Evolutionary conservation across 2,797 vertebrate species (phyloP).

Genomic region (Manis javanica): DNA sequence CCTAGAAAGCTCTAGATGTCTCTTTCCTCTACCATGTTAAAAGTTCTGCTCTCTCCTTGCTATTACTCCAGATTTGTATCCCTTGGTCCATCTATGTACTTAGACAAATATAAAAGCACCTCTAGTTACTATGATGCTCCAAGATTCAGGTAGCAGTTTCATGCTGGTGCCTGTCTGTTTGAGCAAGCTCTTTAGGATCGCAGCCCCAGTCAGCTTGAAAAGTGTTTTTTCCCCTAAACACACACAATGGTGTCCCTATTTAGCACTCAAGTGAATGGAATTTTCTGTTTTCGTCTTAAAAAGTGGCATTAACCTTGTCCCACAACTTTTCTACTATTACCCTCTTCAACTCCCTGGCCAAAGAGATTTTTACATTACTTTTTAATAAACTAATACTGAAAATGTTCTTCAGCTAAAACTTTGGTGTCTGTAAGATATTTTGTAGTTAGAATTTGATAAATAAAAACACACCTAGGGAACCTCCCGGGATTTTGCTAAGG

Average conservation of each 20-base stretch:
- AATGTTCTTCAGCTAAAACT: slow-evolving; percentile 14
- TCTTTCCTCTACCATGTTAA: neutral
- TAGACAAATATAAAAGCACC: neutral
- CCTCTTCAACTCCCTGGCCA: neutral
- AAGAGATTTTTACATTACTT: neutral
- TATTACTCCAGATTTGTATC: neutral
- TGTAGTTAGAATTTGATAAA: neutral
- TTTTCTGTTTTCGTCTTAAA: neutral
- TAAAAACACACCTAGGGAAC: neutral
- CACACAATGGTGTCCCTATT: neutral
- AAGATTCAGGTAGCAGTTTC: neutral
- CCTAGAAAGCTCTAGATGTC: neutral
- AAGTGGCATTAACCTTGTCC: neutral
- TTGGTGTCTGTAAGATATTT: neutral
- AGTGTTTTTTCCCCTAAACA: neutral
- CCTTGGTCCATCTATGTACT: neutral
- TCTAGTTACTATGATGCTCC: neutral
- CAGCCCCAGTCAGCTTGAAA: neutral
- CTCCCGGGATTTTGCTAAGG: neutral
- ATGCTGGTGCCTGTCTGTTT: neutral
- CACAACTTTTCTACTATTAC: neutral
- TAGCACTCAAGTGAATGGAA: neutral
- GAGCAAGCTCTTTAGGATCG: neutral
- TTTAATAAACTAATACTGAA: slow-evolving; percentile 41
- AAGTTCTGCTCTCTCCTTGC: neutral